A percentile compares a stretch with the other conserved stretches of the same genome.
phyloP scores from a whole-genome alignment of 2,888 invertebrate species.

The Lasioglossum figueresi region DNA sequence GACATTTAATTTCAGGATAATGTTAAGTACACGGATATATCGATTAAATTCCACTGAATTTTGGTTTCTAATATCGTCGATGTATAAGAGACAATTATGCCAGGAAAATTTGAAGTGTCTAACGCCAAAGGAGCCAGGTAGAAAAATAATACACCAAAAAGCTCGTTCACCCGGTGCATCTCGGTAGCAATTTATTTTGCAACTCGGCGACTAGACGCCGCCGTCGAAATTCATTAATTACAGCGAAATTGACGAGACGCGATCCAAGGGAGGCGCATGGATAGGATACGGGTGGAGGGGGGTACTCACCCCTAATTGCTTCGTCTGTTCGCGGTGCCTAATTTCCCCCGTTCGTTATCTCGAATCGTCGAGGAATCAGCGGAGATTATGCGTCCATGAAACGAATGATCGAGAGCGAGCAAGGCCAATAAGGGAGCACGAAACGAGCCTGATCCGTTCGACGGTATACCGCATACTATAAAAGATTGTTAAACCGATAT shows the following conservation, averaged over 20 bases:
- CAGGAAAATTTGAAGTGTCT: too few species aligned
- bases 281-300: not conserved
- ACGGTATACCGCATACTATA: not conserved
- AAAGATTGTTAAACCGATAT: not conserved
- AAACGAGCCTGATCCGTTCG: not conserved
- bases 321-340: conserved; percentile 8
- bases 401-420: not conserved
- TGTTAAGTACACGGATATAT: too few species aligned
- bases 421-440: not conserved
- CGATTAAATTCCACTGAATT: too few species aligned
- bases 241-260: conserved; percentile 6
- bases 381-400: not conserved
- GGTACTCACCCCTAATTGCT: conserved; percentile 3
- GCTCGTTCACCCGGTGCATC: not conserved
- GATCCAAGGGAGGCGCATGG: not conserved
- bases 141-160: not conserved
- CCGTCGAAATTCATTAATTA: conserved; percentile 8
- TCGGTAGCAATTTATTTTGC: not conserved
- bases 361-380: conserved; percentile 9
- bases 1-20: too few species aligned
- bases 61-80: too few species aligned
- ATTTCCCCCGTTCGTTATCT: conserved; percentile 11
- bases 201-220: not conserved
- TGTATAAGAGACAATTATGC: too few species aligned
- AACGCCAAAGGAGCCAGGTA: too few species aligned